Evolutionary conservation across 2,888 invertebrate genomes (phyloP), one percentile per base, ranked within the genome.

Genomic region (Phengaris alcon): DNA sequence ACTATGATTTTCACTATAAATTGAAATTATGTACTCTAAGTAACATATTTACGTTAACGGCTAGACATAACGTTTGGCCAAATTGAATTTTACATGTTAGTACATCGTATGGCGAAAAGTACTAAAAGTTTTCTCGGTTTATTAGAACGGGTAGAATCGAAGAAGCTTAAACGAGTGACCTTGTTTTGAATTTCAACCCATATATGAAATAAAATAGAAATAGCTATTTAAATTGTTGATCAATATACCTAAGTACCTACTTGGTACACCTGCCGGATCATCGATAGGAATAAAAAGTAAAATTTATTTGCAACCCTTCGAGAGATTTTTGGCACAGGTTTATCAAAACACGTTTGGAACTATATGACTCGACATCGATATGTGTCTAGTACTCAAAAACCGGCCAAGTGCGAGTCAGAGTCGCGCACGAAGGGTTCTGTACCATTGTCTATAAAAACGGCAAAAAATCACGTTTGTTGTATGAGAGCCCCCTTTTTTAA

Each of bases 1-100:
- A 54, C 13, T 72, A 72, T 72, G 72, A 72, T 72, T 72, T 72
- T 54, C 72, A 54, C 72, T 72, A 72, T 72, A 72, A 72, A 72
- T 72, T 72, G 72, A 72, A 72, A 72, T 72, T 54, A 54, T 52
- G 72, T 72, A 52, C 54, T 54, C 52, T 52, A 52, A 72, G 72
- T 35, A 72, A 72, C 54, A 72, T 54, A 72, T 72, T 72, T 54
- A 35, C 51, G 72, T 72, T 72, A 54, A 72, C 35, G 52, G 54
- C 52, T 35, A 54, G 72, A 35, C 72, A 64, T 74, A 64, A 74
- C 74, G 64, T 68, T 74, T 46, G 64, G 74, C 70, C 46, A 70
- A 70, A 69, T 57, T 70, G 22, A 70, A 57, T 68, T 69, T 69
- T 69, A 54, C 54, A 68, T 55, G n/a, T 55, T 55, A 69, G 15